Conservation (phyloP, 1,140 invertebrate genomes). For the Heliconius himera region DNA sequence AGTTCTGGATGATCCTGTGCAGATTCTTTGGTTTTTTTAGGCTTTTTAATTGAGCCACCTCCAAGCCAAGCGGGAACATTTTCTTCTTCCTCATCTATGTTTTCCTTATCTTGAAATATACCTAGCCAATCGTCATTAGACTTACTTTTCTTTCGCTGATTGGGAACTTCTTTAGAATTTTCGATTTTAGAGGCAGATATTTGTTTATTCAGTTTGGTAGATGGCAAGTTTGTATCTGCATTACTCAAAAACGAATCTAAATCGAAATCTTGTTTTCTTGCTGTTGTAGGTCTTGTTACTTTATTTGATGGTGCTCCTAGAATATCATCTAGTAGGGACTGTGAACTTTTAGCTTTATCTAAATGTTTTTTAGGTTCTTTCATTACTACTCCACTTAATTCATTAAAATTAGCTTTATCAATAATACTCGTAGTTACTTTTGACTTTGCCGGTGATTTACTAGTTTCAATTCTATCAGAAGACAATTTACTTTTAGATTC, state of each 20-base stretch:
- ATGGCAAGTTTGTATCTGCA: slow-evolving; percentile 38
- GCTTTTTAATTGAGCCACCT: slow-evolving; percentile 59
- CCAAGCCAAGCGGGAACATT: slow-evolving; percentile 71
- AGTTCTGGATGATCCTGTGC: slow-evolving; percentile 35
- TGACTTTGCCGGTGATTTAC: slow-evolving; percentile 60
- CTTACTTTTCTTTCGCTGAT: slow-evolving; percentile 54
- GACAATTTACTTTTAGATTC: slow-evolving; percentile 26
- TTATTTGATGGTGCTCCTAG: slow-evolving; percentile 58
- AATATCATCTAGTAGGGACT: slow-evolving; percentile 72
- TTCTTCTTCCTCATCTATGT: slow-evolving; percentile 53
- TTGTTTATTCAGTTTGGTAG: slow-evolving; percentile 25
- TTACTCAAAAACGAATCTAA: slow-evolving; percentile 66
- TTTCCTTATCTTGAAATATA: slow-evolving; percentile 65
- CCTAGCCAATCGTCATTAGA: slow-evolving; percentile 74
- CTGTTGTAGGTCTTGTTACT: slow-evolving; percentile 43
- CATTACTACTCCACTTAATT: slow-evolving; percentile 52
- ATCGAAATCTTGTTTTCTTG: slow-evolving; percentile 65
- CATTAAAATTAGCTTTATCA: slow-evolving; percentile 53
- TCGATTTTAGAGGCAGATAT: slow-evolving; percentile 47
- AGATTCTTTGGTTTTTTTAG: slow-evolving; percentile 49
- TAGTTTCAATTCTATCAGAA: slow-evolving; percentile 21
- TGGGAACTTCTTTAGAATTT: slow-evolving; percentile 42
- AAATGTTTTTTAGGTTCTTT: slow-evolving; percentile 55
- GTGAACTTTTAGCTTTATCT: slow-evolving; percentile 69
- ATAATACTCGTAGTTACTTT: slow-evolving; percentile 48